phyloP scores from a whole-genome alignment of 2,888 invertebrate species.

The Phragmatobia fuliginosa region DNA sequence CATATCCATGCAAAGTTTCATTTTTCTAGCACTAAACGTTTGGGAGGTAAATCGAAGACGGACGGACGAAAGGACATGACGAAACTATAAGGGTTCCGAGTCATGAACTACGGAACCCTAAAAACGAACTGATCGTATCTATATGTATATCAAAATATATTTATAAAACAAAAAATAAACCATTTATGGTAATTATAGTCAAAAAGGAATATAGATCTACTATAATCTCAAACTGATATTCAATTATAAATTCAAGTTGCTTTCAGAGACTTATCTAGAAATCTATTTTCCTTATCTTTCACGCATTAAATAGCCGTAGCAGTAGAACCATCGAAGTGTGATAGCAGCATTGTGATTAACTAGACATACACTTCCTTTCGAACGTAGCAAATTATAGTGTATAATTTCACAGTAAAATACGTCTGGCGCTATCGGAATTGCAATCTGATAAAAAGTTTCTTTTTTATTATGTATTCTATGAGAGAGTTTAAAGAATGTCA shows the following conservation, averaged over 20 bases:
- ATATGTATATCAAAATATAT: not conserved
- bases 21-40: no score
- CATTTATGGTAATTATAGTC: not conserved
- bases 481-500: not conserved
- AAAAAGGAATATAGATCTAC: not conserved
- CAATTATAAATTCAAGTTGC: not conserved
- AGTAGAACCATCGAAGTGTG: conserved; percentile 22
- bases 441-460: conserved; percentile 2
- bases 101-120: no score
- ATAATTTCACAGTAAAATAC: conserved; percentile 26
- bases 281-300: conserved; percentile 4
- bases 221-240: not conserved
- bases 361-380: conserved; percentile 47
- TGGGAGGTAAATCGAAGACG: no score
- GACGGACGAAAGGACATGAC: no score
- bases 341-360: conserved; percentile 39
- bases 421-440: conserved; percentile 15
- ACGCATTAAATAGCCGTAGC: not conserved
- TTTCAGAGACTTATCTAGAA: not conserved
- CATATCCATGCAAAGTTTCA: no score
- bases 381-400: conserved; percentile 30
- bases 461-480: not conserved
- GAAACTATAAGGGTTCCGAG: no score
- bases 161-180: not conserved
- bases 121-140: not conserved